Evolutionary conservation across 1,140 invertebrate species (phyloP), one percentile per base, ranked within the genome.

Genomic region (Eurytemora carolleeae): DNA sequence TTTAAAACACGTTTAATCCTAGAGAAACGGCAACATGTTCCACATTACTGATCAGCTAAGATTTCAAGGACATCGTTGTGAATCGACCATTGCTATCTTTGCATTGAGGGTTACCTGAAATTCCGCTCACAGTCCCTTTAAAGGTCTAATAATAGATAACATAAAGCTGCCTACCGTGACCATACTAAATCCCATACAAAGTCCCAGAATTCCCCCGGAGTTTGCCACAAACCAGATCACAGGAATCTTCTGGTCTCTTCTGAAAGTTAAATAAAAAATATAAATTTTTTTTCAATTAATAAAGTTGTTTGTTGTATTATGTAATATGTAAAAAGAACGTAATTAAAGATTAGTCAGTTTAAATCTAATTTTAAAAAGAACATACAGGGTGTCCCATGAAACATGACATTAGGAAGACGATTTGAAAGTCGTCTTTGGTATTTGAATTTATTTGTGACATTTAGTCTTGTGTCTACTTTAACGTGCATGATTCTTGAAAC

Each of bases 211-310:
- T 23, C 60, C 60, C 2, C 60, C 60, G 19, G 54, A 21, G 24
- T 62, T 62, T 16, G 60, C 60, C 16, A 62, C 55, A 31, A 62
- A 62, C 60, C 60, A 62, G 24, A 62, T 62, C 1, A 62, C 24
- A 1, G 60, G 60, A 19, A 62, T 57, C 24, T 56, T 55, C 26
- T 62, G 60, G 23, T 62, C 60, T 1, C 60, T 19, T 31, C 25
- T 56, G 55, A 62, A 44, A 44, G n/a, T 44, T 44, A 44, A 12
- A 12, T 12, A 44, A 44, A 44, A 12, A 44, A n/a, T 12, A 12
- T 44, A 44, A 44, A 44, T 44, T 12, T n/a, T 12, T 44, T 44
- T 44, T 12, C 31, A 44, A n/a, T n/a, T n/a, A n/a, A n/a, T n/a
- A n/a, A n/a, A n/a, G n/a, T n/a, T n/a, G n/a, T n/a, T n/a, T n/a